These are phyloP conservation scores for Drosophila buzzatii DNA, from an alignment of 2,888 invertebrate genomes.

Conservation along the genomic window DNA sequence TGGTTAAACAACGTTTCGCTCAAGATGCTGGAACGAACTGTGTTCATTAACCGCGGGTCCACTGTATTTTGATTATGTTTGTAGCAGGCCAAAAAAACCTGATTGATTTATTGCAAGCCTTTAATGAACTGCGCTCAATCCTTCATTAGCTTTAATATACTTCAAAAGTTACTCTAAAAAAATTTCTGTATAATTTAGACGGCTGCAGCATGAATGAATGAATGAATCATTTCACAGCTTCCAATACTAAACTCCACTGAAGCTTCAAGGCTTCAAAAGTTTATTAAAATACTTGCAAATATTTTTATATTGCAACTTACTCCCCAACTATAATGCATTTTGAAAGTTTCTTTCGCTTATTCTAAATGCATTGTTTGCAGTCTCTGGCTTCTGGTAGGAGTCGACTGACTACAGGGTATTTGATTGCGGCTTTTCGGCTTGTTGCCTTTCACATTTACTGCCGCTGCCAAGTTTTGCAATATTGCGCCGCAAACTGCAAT, in stretches of 20 bases:
- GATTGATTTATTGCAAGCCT: too few relatives aligned
- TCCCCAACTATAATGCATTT: not conserved
- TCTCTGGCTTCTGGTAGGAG: too few relatives aligned
- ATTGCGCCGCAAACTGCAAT: constrained; percentile 64
- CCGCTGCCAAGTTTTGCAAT: constrained; percentile 53
- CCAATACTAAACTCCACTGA: too few relatives aligned
- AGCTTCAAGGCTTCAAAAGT: not conserved
- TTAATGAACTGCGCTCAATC: not conserved
- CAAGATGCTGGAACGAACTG: too few relatives aligned
- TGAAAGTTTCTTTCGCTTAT: not conserved
- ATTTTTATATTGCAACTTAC: too few relatives aligned
- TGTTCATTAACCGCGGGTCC: too few relatives aligned
- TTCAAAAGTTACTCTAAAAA: not conserved
- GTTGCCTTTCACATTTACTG: constrained; percentile 53
- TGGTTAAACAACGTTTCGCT: too few relatives aligned
- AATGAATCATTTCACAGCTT: not conserved
- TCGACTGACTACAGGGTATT: constrained; percentile 29
- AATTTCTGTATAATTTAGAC: too few relatives aligned
- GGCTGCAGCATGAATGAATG: not conserved
- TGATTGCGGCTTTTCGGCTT: constrained; percentile 14
- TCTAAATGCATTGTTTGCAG: not conserved
- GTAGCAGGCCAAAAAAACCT: too few relatives aligned
- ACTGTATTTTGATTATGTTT: too few relatives aligned
- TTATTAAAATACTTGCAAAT: not conserved
- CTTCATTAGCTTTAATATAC: not conserved